Evolutionary conservation across 2,888 invertebrate genomes (phyloP).

Genomic region (Drosophila yooni): DNA sequence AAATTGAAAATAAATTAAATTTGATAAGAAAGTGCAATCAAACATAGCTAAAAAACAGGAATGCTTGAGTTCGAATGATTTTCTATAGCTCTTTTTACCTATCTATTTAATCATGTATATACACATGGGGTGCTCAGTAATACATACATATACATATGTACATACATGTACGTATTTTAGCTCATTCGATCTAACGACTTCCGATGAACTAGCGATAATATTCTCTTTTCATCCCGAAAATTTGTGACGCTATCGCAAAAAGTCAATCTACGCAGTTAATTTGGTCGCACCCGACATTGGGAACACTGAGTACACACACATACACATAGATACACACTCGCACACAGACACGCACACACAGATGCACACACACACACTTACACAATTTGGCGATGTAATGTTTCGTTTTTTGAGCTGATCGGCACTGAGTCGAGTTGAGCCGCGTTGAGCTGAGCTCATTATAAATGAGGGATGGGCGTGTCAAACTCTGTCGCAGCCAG

Average conservation of each 20-base stretch:
- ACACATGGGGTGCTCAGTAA: neutral
- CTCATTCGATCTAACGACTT: conserved; percentile 63
- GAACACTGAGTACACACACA: neutral
- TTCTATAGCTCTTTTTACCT: neutral
- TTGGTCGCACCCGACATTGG: conserved; percentile 60
- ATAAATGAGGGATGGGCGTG: conserved; percentile 66
- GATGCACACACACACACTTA: conserved; percentile 35
- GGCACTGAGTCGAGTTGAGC: conserved; percentile 17
- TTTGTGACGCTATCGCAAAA: conserved; percentile 66
- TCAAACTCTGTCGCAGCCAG: conserved; percentile 62
- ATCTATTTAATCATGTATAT: neutral
- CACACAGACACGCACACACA: neutral
- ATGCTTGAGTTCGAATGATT: neutral
- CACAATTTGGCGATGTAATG: conserved; percentile 56
- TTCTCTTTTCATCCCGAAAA: conserved; percentile 72
- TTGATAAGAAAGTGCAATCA: neutral
- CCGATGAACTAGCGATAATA: conserved; percentile 69
- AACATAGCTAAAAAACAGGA: neutral
- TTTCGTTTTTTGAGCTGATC: conserved; percentile 43
- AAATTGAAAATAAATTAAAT: neutral
- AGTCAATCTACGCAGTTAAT: conserved; percentile 67
- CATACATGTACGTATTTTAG: conserved; percentile 13
- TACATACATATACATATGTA: neutral
- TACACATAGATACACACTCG: conserved; percentile 9
- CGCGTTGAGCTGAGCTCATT: conserved; percentile 62